Evolutionary conservation across 2,113 vertebrate species (phyloP).

Genomic region (Machaerirhynchus nigripectus): DNA sequence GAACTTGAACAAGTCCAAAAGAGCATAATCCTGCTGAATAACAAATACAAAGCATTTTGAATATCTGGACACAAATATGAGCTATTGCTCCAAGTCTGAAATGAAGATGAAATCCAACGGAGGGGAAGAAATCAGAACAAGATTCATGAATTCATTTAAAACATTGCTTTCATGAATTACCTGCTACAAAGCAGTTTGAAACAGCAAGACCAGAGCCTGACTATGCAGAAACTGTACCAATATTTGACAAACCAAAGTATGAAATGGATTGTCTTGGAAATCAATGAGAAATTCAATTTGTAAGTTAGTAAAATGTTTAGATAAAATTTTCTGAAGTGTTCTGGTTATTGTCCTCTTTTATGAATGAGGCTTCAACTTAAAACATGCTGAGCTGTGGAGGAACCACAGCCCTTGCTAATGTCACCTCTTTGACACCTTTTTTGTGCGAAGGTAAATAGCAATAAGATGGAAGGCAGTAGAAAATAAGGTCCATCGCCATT

Average conservation of each 20-base stretch:
- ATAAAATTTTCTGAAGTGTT: background rate
- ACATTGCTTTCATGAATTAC: background rate
- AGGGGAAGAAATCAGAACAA: background rate
- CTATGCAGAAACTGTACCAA: background rate
- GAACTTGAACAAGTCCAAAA: background rate
- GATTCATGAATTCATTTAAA: background rate
- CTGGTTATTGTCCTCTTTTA: background rate
- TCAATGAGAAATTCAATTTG: background rate
- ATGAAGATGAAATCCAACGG: background rate
- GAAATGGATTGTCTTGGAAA: background rate
- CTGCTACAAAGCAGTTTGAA: background rate
- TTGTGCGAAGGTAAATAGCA: conserved; percentile 4
- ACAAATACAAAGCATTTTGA: background rate
- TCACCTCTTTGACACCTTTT: conserved; percentile 58
- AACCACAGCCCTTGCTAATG: background rate
- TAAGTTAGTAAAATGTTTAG: background rate
- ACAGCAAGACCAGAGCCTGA: background rate
- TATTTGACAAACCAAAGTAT: background rate
- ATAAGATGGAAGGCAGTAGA: conserved; percentile 25
- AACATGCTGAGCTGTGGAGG: background rate
- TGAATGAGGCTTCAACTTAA: background rate
- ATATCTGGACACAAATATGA: background rate
- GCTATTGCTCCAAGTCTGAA: background rate
- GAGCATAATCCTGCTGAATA: background rate
- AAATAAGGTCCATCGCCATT: conserved; percentile 27